Base-by-base conservation (phyloP, 2,888 invertebrate genomes). In the Rhabditoides inermis region DNA sequence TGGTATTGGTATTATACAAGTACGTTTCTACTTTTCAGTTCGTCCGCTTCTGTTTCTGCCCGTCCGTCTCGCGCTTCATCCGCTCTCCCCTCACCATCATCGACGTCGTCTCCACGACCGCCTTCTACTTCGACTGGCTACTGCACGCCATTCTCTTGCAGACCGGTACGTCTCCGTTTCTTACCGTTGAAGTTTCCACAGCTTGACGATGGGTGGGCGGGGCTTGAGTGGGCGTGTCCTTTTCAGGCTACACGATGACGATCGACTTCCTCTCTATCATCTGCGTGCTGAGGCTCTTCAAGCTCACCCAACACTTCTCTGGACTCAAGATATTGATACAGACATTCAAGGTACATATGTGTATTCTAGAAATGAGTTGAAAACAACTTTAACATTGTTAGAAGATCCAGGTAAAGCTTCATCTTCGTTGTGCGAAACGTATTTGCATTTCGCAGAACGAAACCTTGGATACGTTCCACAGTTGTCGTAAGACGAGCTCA, bases 81-180 rank as follows among this genome's bases (percentile, higher is more conserved):
- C 77, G 87, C 79, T 89, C 80, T 45, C 92, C 92, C 61, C 90
- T 92, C 74, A 98, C 98, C 81, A 86, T 98, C 79, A 98, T 98
- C 81, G 98, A 98, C 81, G 91, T 94, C 81, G 88, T 95, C 70
- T 95, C 95, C 59, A 98, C 95, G 30, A 84, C 92, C 79, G 91
- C 92, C 78, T 98, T 98, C 83, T 98, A 95, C 84, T 86, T 90
- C 79, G 92, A 92, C 80, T 82, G 91, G 44, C 42, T 71, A 2
- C 58, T 68, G 86, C 49, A 63, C 66, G 48, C 59, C n/a, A 61
- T 70, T 27, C 50, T 70, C 26, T 52, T 65, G 36, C 60, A 66
- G 39, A 65, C 63, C 20, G 65, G 67, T 68, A 28, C 6, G n/a
- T 26, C 20, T 25, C n/a, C 7, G 4, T 25, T 20, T 25, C 15